Evolutionary conservation across 2,888 invertebrate genomes (phyloP), one percentile per base, ranked within the genome.

Genomic region (Autographa pulchrina): DNA sequence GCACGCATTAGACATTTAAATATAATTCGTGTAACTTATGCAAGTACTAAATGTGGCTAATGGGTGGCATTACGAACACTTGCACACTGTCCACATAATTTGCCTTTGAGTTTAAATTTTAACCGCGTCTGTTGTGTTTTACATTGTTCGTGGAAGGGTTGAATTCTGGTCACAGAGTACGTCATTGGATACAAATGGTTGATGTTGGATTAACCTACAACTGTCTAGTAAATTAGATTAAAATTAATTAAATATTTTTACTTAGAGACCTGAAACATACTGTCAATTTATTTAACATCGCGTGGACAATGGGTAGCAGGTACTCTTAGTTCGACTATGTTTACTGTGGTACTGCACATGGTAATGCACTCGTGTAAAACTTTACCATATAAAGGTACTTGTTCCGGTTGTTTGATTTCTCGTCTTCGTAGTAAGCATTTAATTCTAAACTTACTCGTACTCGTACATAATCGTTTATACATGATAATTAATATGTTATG

Each of bases 21-120:
- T 92, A 90, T 90, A 84, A 86, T 95, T 94, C 94, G 90, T 84
- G 90, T 89, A 93, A 93, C 93, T 92, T 91, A 91, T 91, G 90
- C 89, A 91, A 91, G 90, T 90, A 85, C 87, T 89, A 81, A 82
- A 84, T 56, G 86, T 81, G 77, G 83, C 86, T 89, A 89, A 90
- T 91, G 87, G 88, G 88, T 88, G 85, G 83, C 83, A 87, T 90
- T 88, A 87, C 77, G 88, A 85, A 81, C 82, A 80, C 85, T 82
- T 78, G 77, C 82, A 80, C 83, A 82, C 73, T 74, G 77, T 80
- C 62, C 75, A 79, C 78, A 78, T 79, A 77, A 67, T 70, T 78
- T 80, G 77, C 63, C 71, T 80, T 82, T 77, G 77, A 75, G 78
- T 84, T 83, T 68, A 80, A 79, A 84, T 82, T 81, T 79, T 73